Conservation (phyloP, 2,888 invertebrate species). For the Scrobipalpa costella region DNA sequence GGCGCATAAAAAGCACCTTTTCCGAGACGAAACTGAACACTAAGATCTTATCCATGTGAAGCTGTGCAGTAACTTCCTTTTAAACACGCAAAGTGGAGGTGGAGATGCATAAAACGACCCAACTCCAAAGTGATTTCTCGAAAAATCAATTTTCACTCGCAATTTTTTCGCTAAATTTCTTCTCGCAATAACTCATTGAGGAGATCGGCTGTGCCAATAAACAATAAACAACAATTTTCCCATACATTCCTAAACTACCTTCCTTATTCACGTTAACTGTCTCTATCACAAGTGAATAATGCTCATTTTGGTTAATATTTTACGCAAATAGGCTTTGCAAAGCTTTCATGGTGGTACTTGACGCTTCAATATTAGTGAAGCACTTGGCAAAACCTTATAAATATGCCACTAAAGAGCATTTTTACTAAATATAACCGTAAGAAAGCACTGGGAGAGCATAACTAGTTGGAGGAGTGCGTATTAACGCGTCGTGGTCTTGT, state of each 20-base stretch:
- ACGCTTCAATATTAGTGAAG: constrained; percentile 45
- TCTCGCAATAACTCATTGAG: constrained; percentile 58
- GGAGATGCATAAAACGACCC: constrained; percentile 14
- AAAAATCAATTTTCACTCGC: constrained; percentile 67
- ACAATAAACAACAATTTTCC: constrained; percentile 68
- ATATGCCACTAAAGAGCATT: constrained; percentile 38
- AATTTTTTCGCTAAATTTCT: constrained; percentile 58
- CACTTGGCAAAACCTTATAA: constrained; percentile 37
- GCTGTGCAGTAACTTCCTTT: constrained; percentile 1
- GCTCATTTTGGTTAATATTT: constrained; percentile 33
- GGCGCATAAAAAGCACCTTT: constrained; percentile 11
- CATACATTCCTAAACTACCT: constrained; percentile 41
- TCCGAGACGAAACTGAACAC: not conserved
- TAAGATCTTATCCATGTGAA: constrained; percentile 15
- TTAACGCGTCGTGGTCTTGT: constrained; percentile 68
- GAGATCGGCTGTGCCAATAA: constrained; percentile 66
- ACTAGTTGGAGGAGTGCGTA: constrained; percentile 73
- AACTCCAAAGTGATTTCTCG: constrained; percentile 19
- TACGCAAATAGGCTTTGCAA: constrained; percentile 41
- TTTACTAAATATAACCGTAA: constrained; percentile 35
- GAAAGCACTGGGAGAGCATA: constrained; percentile 48
- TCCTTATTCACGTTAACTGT: constrained; percentile 26
- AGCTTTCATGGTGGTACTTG: constrained; percentile 52
- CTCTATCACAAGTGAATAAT: constrained; percentile 33
- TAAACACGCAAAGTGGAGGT: constrained; percentile 18